phyloP scores from a whole-genome alignment of 2,888 invertebrate species.

The Rhorus exstirpatorius region DNA sequence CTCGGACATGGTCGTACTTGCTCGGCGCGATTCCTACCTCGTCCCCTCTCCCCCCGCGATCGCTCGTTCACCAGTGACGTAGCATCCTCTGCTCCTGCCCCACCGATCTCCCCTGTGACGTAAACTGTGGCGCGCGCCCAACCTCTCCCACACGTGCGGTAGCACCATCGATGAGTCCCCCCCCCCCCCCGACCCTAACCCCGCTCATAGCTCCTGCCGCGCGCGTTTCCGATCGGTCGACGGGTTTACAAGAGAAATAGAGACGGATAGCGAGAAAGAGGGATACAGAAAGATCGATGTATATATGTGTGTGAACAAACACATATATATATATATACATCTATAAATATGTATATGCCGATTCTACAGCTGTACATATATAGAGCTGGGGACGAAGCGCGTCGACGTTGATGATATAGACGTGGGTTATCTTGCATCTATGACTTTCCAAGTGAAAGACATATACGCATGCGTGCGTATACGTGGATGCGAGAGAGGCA shows the following conservation, averaged over 20 bases:
- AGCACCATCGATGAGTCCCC: constrained; percentile 48
- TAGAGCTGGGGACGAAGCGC: constrained; percentile 26
- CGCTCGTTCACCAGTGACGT: constrained; percentile 80
- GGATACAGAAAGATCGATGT: constrained; percentile 49
- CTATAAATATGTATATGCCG: constrained; percentile 31
- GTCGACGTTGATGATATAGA: constrained; percentile 63
- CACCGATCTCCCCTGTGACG: constrained; percentile 78
- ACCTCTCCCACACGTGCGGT: constrained; percentile 71
- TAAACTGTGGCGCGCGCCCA: constrained; percentile 78
- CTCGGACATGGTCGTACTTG: constrained; percentile 32
- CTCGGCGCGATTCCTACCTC: constrained; percentile 50
- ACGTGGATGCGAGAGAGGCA: constrained; percentile 17
- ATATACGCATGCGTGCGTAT: constrained; percentile 18
- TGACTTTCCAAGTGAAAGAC: constrained; percentile 53
- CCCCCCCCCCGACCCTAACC: constrained; percentile 40
- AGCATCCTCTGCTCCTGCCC: constrained; percentile 50
- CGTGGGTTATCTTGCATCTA: constrained; percentile 65
- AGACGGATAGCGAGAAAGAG: constrained; percentile 55
- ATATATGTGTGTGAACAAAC: constrained; percentile 19
- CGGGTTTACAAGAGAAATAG: constrained; percentile 50
- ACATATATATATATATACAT: background rate
- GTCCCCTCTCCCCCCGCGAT: constrained; percentile 72
- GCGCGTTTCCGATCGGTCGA: constrained; percentile 57
- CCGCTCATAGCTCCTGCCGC: constrained; percentile 71
- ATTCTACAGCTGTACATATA: background rate